A percentile compares a stretch with the other conserved stretches of the same genome.
phyloP scores from a whole-genome alignment of 2,797 vertebrate genomes.

The Sebastes aleutianus region DNA sequence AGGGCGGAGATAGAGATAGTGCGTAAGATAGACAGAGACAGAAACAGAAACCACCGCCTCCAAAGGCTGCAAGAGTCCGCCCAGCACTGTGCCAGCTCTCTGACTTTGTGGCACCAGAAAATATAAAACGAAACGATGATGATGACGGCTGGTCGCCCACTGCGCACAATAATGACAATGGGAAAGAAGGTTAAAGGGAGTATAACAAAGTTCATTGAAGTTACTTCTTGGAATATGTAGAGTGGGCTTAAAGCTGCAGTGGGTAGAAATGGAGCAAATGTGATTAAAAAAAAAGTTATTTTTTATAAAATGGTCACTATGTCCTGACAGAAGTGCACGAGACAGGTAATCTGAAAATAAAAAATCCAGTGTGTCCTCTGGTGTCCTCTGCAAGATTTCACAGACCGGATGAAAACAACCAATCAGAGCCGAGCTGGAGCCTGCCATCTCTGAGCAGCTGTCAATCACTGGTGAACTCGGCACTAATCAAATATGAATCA shows the following conservation, averaged over 20 bases:
- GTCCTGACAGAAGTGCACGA: too few relatives aligned
- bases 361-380: too few relatives aligned
- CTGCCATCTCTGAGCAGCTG: too few relatives aligned
- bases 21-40: conserved; percentile 60
- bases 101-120: conserved; percentile 36
- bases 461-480: rapidly evolving
- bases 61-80: conserved; percentile 45
- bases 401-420: too few relatives aligned
- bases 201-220: conserved; percentile 39
- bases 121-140: conserved; percentile 18
- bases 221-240: not conserved
- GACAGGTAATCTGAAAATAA: too few relatives aligned
- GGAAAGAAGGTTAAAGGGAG: conserved; percentile 2
- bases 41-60: conserved; percentile 64
- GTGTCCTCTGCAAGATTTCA: too few relatives aligned
- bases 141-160: conserved; percentile 39
- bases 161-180: conserved; percentile 14
- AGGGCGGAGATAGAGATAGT: conserved; percentile 76
- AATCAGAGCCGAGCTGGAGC: too few relatives aligned
- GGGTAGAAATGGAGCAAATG: too few relatives aligned
- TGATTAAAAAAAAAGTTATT: too few relatives aligned
- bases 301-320: too few relatives aligned
- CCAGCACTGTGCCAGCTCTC: conserved; percentile 40
- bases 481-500: too few relatives aligned
- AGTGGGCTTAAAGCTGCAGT: not conserved